Conservation (phyloP, 2,888 invertebrate species). For the Cynaeus angustus region DNA sequence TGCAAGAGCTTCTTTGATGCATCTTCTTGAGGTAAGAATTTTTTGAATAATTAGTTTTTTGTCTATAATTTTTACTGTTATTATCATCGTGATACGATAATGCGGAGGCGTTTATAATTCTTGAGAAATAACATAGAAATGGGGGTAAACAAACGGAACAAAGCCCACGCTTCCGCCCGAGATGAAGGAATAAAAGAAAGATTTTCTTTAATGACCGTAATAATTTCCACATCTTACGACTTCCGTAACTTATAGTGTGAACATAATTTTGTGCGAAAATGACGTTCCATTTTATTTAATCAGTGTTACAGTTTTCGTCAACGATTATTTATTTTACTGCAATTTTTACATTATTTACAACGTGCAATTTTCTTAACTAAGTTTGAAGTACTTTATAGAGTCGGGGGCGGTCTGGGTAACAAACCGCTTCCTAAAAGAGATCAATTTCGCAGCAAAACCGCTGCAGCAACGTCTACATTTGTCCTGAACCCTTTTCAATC, state of each 20-base stretch:
- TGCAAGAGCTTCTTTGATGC: constrained; percentile 76
- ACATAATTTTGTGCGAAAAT: no score
- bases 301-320: no score
- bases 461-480: constrained; percentile 9
- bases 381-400: no score
- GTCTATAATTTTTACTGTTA: no score
- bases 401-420: background rate
- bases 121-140: constrained; percentile 11
- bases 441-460: background rate
- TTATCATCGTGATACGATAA: background rate
- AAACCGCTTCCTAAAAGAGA: constrained; percentile 1
- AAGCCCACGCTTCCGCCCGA: constrained; percentile 8
- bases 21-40: constrained; percentile 77
- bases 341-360: no score
- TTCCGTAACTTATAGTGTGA: no score
- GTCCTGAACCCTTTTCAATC: constrained; percentile 11
- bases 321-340: no score
- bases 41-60: no score
- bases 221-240: background rate
- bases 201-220: constrained; percentile 7
- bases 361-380: no score
- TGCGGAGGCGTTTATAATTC: background rate
- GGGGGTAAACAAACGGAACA: background rate
- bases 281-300: no score
- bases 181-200: constrained; percentile 15